These are phyloP conservation scores for Hystrix brachyura DNA, from an alignment of 2,113 vertebrate genomes.

Conservation along the genomic window DNA sequence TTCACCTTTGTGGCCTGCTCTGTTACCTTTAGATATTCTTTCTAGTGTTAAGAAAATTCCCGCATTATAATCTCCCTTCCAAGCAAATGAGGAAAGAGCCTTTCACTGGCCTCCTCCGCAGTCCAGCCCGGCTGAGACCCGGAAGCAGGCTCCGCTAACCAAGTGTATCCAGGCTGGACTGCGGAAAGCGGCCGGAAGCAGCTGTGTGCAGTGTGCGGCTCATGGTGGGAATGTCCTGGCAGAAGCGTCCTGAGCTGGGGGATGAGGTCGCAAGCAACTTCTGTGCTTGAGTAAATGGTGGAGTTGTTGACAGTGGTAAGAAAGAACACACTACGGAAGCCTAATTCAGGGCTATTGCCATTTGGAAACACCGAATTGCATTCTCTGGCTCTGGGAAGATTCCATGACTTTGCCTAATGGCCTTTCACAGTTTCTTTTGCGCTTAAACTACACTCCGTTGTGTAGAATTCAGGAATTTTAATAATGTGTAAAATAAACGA, in stretches of 20 bases:
- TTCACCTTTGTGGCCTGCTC: neutral
- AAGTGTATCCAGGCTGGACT: neutral
- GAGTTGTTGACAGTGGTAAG: neutral
- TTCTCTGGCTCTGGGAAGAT: neutral
- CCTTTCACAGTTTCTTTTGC: neutral
- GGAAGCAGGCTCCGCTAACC: neutral
- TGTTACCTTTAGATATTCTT: neutral
- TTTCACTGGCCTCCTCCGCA: neutral
- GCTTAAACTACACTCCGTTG: neutral
- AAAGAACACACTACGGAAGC: neutral
- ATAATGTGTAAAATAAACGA: neutral
- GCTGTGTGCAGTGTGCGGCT: neutral
- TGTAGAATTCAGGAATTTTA: neutral
- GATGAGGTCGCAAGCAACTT: neutral
- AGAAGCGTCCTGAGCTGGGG: neutral
- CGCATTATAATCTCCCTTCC: neutral
- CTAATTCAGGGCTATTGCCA: neutral
- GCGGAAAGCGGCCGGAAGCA: neutral
- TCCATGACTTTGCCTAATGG: neutral
- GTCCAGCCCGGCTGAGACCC: neutral
- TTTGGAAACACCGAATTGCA: neutral
- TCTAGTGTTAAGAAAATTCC: neutral
- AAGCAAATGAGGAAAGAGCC: neutral
- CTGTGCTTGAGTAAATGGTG: neutral
- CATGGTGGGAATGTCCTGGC: accelerated